Conservation (phyloP, 2,888 invertebrate genomes). For the Galerucella calmariensis region DNA sequence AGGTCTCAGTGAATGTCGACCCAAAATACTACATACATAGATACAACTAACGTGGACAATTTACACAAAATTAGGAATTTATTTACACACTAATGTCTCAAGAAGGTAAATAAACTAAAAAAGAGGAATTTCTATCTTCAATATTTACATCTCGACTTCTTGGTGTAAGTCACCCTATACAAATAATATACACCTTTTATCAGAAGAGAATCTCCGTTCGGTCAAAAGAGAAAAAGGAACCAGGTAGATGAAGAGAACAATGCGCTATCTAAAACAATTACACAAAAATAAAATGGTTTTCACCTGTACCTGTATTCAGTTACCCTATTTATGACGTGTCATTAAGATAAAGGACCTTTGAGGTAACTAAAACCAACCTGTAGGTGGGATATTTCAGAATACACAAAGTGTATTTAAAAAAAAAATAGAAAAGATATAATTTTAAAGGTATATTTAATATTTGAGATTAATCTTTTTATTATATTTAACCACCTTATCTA, state of each 20-base stretch:
- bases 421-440: slow-evolving; percentile 3
- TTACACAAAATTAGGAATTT: background rate
- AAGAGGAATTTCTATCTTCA: slow-evolving; percentile 1
- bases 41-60: background rate
- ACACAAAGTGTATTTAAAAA: slow-evolving; percentile 14
- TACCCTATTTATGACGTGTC: slow-evolving; percentile 27
- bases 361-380: slow-evolving; percentile 5
- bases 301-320: slow-evolving; percentile 29
- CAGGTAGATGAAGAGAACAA: slow-evolving; percentile 32
- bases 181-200: slow-evolving; percentile 26
- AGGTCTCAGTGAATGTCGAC: too few species aligned
- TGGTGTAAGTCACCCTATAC: slow-evolving; percentile 23
- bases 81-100: background rate
- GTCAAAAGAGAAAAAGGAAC: slow-evolving; percentile 19
- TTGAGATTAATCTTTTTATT: too few species aligned
- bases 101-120: background rate
- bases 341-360: slow-evolving; percentile 23
- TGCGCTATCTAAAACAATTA: slow-evolving; percentile 33
- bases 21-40: too few species aligned
- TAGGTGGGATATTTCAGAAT: slow-evolving; percentile 16
- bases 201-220: slow-evolving; percentile 19
- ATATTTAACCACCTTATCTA: background rate
- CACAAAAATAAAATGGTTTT: slow-evolving; percentile 33
- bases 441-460: background rate
- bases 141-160: slow-evolving; percentile 1